Base-by-base conservation (phyloP, 92 coral and sea anemone genomes). In the Porites divaricata region DNA sequence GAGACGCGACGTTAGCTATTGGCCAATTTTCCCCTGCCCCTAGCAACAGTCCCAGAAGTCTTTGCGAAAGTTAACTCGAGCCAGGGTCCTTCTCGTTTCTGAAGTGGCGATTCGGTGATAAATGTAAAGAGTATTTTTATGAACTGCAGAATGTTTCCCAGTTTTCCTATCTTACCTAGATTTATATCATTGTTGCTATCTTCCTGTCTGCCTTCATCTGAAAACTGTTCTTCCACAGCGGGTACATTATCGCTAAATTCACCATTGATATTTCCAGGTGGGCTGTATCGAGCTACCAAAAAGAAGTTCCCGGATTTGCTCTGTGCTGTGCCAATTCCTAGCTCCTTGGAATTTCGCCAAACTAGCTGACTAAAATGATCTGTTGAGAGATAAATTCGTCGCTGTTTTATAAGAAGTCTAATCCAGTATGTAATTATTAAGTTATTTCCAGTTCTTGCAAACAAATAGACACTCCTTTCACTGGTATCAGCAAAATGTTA, bases 241-340 rank as follows among this genome's bases (percentile, higher is more conserved):
- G 56, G 84, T 53, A 94, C 96, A 67, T 94, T 94, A 79, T 94
- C 95, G 2, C 84, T 74, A 62, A 90, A 95, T 35, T 71, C 80
- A 28, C 93, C 98, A 26, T 88, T 91, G 49, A 92, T 81, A 63
- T 95, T 95, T 50, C 98, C 98, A 56, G 86, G 91, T 50, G 99
- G 99, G 62, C 73, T 89, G 86, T 96, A 96, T n/a, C 99, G 98
- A 26, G 98, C 99, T 17, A 96, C 99, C 68, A 96, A 92, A 74
- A 95, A 95, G 86, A 96, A 92, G 87, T 95, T 95, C 67, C 94
- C 95, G 51, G 97, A 87, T 81, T 95, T 95, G 79, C 99, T 96
- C 88, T 96, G 93, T 22, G 97, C 99, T 10, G 98, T 94, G 10
- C 98, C 99, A 26, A 96, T 96, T 0, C 99, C 99, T 20, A 96